Evolutionary conservation across 53 echinoderm and acorn worm species (phyloP), one percentile per base, ranked within the genome.

Genomic region (Mesocentrotus franciscanus): DNA sequence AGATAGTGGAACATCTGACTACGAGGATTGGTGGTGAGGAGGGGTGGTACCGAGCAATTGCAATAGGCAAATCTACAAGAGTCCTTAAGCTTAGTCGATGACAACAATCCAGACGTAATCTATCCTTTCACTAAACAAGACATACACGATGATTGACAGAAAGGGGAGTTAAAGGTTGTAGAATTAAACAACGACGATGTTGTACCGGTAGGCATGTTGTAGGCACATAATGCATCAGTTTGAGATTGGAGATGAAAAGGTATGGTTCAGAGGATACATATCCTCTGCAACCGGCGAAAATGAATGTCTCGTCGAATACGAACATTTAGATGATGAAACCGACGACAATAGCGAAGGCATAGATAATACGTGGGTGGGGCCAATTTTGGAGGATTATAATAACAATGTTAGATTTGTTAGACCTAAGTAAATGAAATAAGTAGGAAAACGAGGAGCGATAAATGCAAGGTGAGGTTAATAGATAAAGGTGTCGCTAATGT

Each of bases 261-360:
- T 92, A 29, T 92, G 92, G 92, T n/a, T n/a, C n/a, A n/a, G n/a
- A n/a, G n/a, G n/a, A n/a, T 92, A 10, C 64, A 92, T 92, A 33
- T 33, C 68, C 15, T 92, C 92, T 36, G 92, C 15, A 32, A 92
- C 71, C 18, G 39, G 64, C 11, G 35, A 14, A 14, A 13, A 71
- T 24, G 92, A 92, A 66, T 70, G 70, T 35, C 36, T 92, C 13
- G 92, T 92, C 5, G 56, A 34, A 34, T 92, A 71, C 33, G 36
- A 92, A 17, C 6, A 10, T 16, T 32, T 92, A 32, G 70, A 92
- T 12, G 92, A 92, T 92, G 92, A 92, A 62, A 35, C 66, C 32
- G 6, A 49, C 49, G 6, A 49, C 49, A 5, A 49, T 5, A 49
- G 6, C 6, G 49, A 49, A 5, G 49, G 6, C 49, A 4, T 49